Evolutionary conservation across 92 coral and sea anemone genomes (phyloP).

Genomic region (Epizoanthus fatuus): DNA sequence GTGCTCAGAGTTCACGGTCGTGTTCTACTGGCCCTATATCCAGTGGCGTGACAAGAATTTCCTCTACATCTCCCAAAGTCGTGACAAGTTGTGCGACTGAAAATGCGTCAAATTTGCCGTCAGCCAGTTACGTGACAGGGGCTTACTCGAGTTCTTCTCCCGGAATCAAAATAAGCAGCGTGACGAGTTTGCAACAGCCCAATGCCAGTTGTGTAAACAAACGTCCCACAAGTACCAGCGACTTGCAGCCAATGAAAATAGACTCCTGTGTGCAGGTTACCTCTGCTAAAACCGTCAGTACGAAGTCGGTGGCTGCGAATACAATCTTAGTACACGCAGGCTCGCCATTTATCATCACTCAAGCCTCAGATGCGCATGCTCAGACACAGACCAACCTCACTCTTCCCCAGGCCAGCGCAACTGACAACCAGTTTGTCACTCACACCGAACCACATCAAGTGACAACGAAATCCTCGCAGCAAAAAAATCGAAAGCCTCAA

Average conservation of each 20-base stretch:
- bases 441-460: neutral
- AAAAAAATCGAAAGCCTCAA: neutral
- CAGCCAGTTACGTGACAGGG: neutral
- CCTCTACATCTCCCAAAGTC: no score
- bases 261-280: conserved; percentile 34
- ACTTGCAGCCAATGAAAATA: conserved; percentile 5
- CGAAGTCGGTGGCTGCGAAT: conserved; percentile 38
- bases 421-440: neutral
- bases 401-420: neutral
- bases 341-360: neutral
- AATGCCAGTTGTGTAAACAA: neutral
- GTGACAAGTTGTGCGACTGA: neutral
- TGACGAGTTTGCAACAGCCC: conserved; percentile 9
- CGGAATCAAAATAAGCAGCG: neutral
- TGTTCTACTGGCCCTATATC: neutral
- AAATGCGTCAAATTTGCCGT: neutral
- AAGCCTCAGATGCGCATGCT: neutral
- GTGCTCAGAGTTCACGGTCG: neutral
- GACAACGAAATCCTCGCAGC: neutral
- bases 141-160: neutral
- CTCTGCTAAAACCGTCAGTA: conserved; percentile 12
- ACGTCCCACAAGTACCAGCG: neutral
- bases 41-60: neutral
- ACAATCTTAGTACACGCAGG: conserved; percentile 3
- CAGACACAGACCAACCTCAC: neutral